Evolutionary conservation across 2,888 invertebrate genomes (phyloP).

Genomic region (Nomada fucata): DNA sequence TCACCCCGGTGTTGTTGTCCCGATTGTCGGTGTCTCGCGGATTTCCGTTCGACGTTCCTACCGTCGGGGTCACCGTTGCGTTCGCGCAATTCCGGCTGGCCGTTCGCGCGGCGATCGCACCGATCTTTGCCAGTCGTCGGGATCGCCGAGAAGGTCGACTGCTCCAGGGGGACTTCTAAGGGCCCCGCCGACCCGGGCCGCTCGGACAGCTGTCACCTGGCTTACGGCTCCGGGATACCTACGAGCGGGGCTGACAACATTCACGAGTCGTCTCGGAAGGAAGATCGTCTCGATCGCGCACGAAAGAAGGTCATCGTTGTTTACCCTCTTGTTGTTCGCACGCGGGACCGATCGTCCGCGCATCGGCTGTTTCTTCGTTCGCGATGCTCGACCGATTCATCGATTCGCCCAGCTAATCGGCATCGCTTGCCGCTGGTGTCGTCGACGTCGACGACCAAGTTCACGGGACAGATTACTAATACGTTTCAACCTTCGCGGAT

Average conservation of each 20-base stretch:
- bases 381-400: neutral
- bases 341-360: neutral
- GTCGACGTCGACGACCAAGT: neutral
- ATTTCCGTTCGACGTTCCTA: slow-evolving; percentile 10
- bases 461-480: neutral
- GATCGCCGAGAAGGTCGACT: slow-evolving; percentile 58
- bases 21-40: slow-evolving; percentile 37
- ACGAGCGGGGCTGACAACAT: slow-evolving; percentile 78
- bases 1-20: slow-evolving; percentile 36
- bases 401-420: neutral
- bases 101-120: neutral
- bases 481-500: neutral
- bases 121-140: slow-evolving; percentile 37
- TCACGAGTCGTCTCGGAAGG: slow-evolving; percentile 63
- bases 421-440: neutral
- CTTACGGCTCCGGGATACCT: slow-evolving; percentile 76
- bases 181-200: slow-evolving; percentile 77
- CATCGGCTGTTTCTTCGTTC: neutral
- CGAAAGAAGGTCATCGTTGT: no score
- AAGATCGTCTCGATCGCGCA: slow-evolving; percentile 1
- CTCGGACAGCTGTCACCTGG: slow-evolving; percentile 71
- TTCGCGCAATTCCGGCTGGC: slow-evolving; percentile 7
- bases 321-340: neutral
- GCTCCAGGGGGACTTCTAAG: slow-evolving; percentile 79
- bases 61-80: slow-evolving; percentile 11